phyloP scores from a whole-genome alignment of 2,888 invertebrate species.

The Catocala nupta region DNA sequence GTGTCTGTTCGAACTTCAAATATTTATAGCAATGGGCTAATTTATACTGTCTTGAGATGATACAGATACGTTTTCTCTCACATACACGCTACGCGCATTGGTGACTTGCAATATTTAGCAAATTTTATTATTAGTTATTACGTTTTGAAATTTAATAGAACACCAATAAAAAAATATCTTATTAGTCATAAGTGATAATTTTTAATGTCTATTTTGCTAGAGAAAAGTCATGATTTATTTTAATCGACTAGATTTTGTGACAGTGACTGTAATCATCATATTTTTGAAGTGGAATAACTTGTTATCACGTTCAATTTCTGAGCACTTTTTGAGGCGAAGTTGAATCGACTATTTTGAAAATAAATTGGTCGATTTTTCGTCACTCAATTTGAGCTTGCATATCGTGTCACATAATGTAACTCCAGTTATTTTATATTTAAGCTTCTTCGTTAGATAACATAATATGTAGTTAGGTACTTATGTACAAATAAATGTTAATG shows the following conservation, averaged over 20 bases:
- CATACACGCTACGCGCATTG: neutral
- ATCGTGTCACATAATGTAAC: conserved; percentile 51
- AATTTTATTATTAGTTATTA: neutral
- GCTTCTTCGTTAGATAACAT: conserved; percentile 66
- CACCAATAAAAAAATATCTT: conserved; percentile 52
- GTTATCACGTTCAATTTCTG: conserved; percentile 32
- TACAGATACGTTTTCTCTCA: neutral
- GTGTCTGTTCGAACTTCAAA: too few species aligned
- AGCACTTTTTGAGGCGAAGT: conserved; percentile 16
- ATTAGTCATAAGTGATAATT: conserved; percentile 43
- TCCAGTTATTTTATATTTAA: conserved; percentile 64
- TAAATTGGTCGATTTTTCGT: conserved; percentile 20
- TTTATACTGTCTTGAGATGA: too few species aligned
- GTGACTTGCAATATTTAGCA: conserved; percentile 1
- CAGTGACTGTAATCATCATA: conserved; percentile 17
- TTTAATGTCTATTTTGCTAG: conserved; percentile 40
- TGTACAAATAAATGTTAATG: conserved; percentile 81
- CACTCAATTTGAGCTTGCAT: conserved; percentile 42
- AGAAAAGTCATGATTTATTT: conserved; percentile 35
- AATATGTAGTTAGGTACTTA: conserved; percentile 68
- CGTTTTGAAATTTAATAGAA: conserved; percentile 1
- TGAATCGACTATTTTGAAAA: conserved; percentile 18
- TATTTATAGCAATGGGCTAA: too few species aligned
- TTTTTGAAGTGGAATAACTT: conserved; percentile 31
- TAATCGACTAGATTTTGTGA: conserved; percentile 25